These are phyloP conservation scores for Ephydatia muelleri DNA, from an alignment of 37 sponge, comb jelly and placozoan species.

Conservation along the genomic window DNA sequence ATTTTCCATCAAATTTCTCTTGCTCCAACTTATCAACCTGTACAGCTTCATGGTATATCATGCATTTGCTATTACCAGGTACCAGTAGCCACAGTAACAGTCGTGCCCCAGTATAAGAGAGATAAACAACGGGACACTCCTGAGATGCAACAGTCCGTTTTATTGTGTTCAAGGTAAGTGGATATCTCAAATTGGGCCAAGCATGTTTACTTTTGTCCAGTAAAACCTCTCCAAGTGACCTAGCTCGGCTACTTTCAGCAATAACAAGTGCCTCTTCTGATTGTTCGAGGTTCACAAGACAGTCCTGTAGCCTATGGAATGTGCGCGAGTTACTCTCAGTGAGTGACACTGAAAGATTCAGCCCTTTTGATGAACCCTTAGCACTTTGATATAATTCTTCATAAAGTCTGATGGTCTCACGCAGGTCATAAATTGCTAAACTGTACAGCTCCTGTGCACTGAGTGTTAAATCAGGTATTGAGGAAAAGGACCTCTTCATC, in stretches of 20 bases:
- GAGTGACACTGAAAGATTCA: conserved; percentile 54
- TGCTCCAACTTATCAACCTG: conserved; percentile 14
- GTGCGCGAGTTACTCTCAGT: conserved; percentile 68
- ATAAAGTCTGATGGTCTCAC: conserved; percentile 32
- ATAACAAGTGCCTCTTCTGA: conserved; percentile 35
- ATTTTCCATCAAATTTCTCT: conserved; percentile 59
- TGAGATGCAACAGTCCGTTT: conserved; percentile 12
- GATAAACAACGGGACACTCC: conserved; percentile 38
- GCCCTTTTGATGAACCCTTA: conserved; percentile 54
- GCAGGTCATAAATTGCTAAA: conserved; percentile 31
- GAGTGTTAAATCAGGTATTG: background rate
- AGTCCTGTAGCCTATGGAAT: conserved; percentile 61
- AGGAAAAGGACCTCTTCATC: conserved; percentile 9
- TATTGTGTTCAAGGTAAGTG: conserved; percentile 30
- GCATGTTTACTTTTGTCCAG: conserved; percentile 21
- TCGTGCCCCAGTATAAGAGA: conserved; percentile 67
- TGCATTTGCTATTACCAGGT: conserved; percentile 10
- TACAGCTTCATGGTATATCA: conserved; percentile 38
- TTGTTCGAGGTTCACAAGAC: conserved; percentile 42
- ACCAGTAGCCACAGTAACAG: conserved; percentile 67
- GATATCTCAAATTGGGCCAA: conserved; percentile 2
- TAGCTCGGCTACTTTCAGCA: conserved; percentile 63
- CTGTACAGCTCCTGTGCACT: conserved; percentile 23
- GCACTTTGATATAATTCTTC: conserved; percentile 43
- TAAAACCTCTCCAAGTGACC: conserved; percentile 74